Evolutionary conservation across 2,888 invertebrate genomes (phyloP).

Genomic region (Coenonympha glycerion): DNA sequence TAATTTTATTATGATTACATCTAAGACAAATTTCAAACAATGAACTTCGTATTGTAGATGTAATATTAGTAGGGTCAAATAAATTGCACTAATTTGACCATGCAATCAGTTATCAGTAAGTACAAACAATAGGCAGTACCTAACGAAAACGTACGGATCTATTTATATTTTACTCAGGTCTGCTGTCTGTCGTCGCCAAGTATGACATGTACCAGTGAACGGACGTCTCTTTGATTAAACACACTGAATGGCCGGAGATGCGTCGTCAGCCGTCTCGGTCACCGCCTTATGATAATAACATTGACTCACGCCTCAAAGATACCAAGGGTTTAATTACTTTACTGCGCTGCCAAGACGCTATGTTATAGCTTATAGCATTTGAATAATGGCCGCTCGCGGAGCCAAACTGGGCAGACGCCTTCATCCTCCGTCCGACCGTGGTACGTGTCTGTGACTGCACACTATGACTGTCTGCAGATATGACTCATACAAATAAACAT

Average conservation of each 20-base stretch:
- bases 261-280: slow-evolving; percentile 40
- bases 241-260: slow-evolving; percentile 36
- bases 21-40: too few species aligned
- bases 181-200: slow-evolving; percentile 6
- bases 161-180: too few species aligned
- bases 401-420: slow-evolving; percentile 21
- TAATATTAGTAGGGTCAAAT: too few species aligned
- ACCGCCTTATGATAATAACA: slow-evolving; percentile 37
- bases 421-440: slow-evolving; percentile 1
- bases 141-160: background rate
- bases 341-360: slow-evolving; percentile 29
- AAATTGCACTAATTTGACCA: too few species aligned
- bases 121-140: too few species aligned
- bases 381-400: slow-evolving; percentile 18
- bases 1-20: too few species aligned
- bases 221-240: slow-evolving; percentile 38
- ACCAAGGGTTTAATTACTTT: slow-evolving; percentile 31
- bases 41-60: too few species aligned
- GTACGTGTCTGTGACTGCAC: slow-evolving; percentile 15
- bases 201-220: slow-evolving; percentile 10
- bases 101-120: too few species aligned
- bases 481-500: slow-evolving; percentile 22
- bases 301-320: slow-evolving; percentile 34
- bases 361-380: slow-evolving; percentile 18
- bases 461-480: slow-evolving; percentile 13